Percentiles rank a stretch among this genome's conserved stretches.
Conservation (phyloP, 1,140 invertebrate genomes). For the Neotoxoptera formosana region DNA sequence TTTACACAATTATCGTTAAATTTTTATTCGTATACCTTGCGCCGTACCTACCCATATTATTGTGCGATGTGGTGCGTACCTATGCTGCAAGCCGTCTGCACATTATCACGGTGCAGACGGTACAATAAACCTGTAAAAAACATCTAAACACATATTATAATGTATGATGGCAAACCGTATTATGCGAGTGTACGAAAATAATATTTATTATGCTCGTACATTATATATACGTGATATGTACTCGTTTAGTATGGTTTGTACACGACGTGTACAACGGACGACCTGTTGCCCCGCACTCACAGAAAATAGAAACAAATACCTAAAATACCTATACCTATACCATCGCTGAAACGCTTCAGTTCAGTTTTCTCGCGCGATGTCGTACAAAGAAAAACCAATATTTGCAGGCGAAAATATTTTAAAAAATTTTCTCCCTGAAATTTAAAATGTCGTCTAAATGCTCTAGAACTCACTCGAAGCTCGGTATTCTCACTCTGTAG, state of each 20-base stretch:
- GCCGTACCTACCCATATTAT: neutral
- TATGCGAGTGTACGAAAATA: neutral
- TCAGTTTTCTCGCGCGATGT: too few species aligned
- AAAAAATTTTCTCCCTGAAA: too few species aligned
- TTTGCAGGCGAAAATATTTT: too few species aligned
- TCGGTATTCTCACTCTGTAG: too few species aligned
- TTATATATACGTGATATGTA: too few species aligned
- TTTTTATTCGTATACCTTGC: neutral
- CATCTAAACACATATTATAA: neutral
- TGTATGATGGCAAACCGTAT: neutral
- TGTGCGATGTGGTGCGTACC: neutral
- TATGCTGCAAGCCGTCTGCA: neutral
- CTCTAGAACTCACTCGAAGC: too few species aligned
- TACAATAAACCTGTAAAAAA: neutral
- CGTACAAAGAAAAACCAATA: too few species aligned
- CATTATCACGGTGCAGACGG: neutral
- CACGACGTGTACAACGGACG: neutral
- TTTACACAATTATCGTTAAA: conserved; percentile 1
- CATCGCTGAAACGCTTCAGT: too few species aligned
- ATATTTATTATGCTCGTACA: neutral
- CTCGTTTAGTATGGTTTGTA: neutral
- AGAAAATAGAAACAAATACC: neutral
- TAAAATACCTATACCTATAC: neutral
- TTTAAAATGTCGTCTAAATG: too few species aligned
- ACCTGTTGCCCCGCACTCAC: neutral